These are phyloP conservation scores for Nicator chloris DNA, from an alignment of 2,113 vertebrate species.

Conservation along the genomic window DNA sequence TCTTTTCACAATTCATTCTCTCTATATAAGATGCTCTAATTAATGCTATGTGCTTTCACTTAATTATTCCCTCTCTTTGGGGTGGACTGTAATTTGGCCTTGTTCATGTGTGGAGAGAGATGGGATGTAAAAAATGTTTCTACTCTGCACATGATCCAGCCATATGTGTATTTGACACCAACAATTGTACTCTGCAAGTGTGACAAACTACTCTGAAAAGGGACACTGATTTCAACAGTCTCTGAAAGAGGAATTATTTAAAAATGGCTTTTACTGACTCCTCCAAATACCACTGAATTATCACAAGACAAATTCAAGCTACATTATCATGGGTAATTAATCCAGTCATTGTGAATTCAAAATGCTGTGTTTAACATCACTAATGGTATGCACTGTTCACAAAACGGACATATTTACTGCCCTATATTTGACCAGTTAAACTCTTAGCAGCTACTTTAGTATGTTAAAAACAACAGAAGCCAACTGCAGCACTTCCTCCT, in stretches of 20 bases:
- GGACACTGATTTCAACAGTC: not conserved
- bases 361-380: constrained; percentile 8
- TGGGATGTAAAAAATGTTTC: not conserved
- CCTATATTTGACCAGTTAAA: not conserved
- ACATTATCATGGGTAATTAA: not conserved
- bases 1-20: not conserved
- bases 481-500: not conserved
- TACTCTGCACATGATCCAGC: not conserved
- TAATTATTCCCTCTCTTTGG: not conserved
- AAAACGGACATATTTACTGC: not conserved
- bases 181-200: not conserved
- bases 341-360: not conserved
- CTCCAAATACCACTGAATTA: not conserved
- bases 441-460: not conserved
- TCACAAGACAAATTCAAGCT: not conserved
- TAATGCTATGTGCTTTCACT: not conserved
- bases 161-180: not conserved
- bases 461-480: not conserved
- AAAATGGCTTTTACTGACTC: not conserved
- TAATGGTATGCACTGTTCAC: not conserved
- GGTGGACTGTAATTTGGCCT: not conserved
- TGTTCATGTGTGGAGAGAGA: not conserved
- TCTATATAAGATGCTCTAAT: not conserved
- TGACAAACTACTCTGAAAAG: not conserved
- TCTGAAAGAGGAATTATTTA: not conserved